A percentile compares a stretch with the other conserved stretches of the same genome.
These are phyloP conservation scores for Hypotaenidia okinawae DNA, from an alignment of 2,797 vertebrate species.

Conservation along the genomic window DNA sequence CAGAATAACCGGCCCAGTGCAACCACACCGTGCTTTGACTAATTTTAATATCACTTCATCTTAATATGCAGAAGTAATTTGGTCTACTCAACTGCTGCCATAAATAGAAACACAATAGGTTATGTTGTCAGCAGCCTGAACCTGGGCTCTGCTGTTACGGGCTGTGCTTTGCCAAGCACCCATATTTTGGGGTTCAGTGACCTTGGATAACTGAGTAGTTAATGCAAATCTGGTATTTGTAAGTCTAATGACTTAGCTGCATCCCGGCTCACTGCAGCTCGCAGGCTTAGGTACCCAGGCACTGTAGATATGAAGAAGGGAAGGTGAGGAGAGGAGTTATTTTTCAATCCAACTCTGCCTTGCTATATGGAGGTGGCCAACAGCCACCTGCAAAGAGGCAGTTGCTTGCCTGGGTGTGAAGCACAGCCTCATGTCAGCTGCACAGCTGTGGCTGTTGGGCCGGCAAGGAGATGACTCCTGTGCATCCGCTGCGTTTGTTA, in stretches of 20 bases:
- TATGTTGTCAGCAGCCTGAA: constrained; percentile 10
- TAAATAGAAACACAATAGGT: constrained; percentile 23
- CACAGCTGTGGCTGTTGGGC: not conserved
- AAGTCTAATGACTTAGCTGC: not conserved
- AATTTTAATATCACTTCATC: constrained; percentile 53
- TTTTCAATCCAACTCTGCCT: not conserved
- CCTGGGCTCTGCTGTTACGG: fast-evolving
- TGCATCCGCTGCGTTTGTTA: not conserved
- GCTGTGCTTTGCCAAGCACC: not conserved
- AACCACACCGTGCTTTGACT: not conserved
- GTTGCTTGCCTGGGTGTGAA: not conserved
- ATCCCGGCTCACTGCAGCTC: fast-evolving
- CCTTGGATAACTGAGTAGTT: not conserved
- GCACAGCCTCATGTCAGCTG: fast-evolving
- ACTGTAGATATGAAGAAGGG: fast-evolving
- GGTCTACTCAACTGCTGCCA: constrained; percentile 6
- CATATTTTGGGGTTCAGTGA: not conserved
- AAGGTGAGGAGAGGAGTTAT: not conserved
- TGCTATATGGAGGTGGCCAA: not conserved
- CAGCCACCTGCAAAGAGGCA: not conserved
- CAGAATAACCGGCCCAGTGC: constrained; percentile 14
- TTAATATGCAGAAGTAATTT: constrained; percentile 54
- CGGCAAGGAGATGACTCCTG: not conserved
- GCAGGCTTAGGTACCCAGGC: fast-evolving
- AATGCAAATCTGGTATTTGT: not conserved